Percentiles rank a stretch among this genome's conserved stretches.
phyloP scores from a whole-genome alignment of 2,113 vertebrate species.

The Centropus bengalensis region DNA sequence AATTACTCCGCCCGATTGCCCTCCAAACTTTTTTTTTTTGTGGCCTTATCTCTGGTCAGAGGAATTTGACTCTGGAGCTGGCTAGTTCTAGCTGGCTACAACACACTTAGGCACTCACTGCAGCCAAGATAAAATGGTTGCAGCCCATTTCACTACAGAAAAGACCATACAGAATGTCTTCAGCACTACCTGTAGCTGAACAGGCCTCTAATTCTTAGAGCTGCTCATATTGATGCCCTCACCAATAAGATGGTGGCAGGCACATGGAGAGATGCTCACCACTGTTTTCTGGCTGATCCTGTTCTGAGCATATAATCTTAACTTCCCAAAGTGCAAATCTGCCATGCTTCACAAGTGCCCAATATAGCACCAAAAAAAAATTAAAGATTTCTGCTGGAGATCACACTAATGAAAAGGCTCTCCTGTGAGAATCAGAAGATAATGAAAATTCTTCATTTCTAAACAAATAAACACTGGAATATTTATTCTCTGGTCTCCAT shows the following conservation, averaged over 20 bases:
- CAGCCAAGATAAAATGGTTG: not conserved
- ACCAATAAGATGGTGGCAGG: not conserved
- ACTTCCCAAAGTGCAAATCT: not conserved
- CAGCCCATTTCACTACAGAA: not conserved
- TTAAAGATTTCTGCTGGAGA: not conserved
- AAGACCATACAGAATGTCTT: not conserved
- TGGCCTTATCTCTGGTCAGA: not conserved
- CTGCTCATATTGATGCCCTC: not conserved
- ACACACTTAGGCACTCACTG: not conserved
- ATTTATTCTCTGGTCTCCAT: not conserved
- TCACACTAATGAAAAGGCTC: not conserved
- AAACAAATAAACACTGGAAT: conserved; percentile 19
- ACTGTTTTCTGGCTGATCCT: not conserved
- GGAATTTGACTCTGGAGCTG: not conserved
- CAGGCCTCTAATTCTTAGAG: not conserved
- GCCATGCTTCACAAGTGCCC: not conserved
- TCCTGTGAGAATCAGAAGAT: not conserved
- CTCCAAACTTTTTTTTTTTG: not conserved
- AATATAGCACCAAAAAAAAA: not conserved
- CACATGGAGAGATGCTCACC: accelerated
- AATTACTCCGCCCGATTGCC: not conserved
- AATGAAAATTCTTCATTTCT: conserved; percentile 11
- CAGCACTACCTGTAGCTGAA: not conserved
- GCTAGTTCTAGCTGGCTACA: not conserved
- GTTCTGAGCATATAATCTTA: not conserved